phyloP scores from a whole-genome alignment of 2,797 vertebrate genomes.

The Meriones psammophilus region DNA sequence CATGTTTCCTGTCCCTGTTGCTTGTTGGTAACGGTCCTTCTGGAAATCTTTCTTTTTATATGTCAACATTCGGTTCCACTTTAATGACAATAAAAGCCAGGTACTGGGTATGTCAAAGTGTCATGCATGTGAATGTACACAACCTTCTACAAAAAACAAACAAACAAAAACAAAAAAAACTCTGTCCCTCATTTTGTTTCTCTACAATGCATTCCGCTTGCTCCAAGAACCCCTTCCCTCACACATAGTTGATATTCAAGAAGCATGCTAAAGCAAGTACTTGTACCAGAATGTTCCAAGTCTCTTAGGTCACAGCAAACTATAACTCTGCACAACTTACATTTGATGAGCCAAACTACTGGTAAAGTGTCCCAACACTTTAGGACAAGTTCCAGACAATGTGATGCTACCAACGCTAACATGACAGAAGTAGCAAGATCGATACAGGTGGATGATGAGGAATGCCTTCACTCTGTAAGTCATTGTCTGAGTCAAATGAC shows the following conservation, averaged over 20 bases:
- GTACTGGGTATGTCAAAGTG: background rate
- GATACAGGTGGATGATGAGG: background rate
- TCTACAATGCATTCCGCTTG: background rate
- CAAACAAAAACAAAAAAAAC: background rate
- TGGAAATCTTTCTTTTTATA: background rate
- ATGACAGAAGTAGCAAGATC: background rate
- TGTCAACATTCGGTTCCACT: background rate
- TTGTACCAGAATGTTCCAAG: background rate
- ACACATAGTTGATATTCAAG: background rate
- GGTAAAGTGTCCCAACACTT: background rate
- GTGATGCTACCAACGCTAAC: background rate
- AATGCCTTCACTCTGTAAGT: background rate
- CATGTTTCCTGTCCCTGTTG: background rate
- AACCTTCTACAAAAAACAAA: background rate
- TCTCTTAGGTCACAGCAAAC: background rate
- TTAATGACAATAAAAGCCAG: constrained; percentile 22
- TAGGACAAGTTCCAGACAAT: background rate
- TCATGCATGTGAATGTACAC: background rate
- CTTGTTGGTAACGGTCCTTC: background rate
- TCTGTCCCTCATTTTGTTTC: background rate
- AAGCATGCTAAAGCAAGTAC: background rate
- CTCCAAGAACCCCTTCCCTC: background rate
- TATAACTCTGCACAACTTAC: background rate
- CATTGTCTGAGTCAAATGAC: background rate
- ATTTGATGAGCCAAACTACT: background rate